Percentiles rank a stretch among this genome's conserved stretches.
These are phyloP conservation scores for Myiotriccus ornatus DNA, from an alignment of 2,797 vertebrate genomes.

Conservation along the genomic window DNA sequence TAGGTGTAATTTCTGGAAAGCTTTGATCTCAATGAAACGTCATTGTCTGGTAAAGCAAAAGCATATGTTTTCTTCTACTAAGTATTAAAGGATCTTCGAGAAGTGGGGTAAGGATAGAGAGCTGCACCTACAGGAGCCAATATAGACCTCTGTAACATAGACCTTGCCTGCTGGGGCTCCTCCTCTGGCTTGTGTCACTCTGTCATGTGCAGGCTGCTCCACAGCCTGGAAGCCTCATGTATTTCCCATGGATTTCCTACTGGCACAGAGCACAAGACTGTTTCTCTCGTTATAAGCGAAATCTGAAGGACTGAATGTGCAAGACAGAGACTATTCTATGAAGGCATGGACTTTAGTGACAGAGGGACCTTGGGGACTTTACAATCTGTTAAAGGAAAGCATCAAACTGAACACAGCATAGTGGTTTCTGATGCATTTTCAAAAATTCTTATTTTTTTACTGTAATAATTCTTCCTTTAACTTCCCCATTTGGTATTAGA, in stretches of 20 bases:
- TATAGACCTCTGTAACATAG: background rate
- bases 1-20: background rate
- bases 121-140: background rate
- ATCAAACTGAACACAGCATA: background rate
- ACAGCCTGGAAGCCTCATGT: background rate
- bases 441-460: background rate
- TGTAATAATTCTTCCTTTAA: background rate
- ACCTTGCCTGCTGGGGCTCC: background rate
- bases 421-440: background rate
- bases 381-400: background rate
- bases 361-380: background rate
- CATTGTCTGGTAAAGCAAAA: background rate
- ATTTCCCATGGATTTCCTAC: background rate
- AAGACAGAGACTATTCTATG: background rate
- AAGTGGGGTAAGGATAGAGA: background rate
- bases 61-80: background rate
- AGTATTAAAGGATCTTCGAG: background rate
- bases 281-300: background rate
- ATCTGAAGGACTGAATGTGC: background rate
- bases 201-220: background rate
- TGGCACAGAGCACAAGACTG: background rate
- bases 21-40: background rate
- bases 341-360: background rate
- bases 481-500: background rate
- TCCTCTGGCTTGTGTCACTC: background rate